phyloP scores from a whole-genome alignment of 2,113 vertebrate genomes.

The Chaetorhynchus papuensis region DNA sequence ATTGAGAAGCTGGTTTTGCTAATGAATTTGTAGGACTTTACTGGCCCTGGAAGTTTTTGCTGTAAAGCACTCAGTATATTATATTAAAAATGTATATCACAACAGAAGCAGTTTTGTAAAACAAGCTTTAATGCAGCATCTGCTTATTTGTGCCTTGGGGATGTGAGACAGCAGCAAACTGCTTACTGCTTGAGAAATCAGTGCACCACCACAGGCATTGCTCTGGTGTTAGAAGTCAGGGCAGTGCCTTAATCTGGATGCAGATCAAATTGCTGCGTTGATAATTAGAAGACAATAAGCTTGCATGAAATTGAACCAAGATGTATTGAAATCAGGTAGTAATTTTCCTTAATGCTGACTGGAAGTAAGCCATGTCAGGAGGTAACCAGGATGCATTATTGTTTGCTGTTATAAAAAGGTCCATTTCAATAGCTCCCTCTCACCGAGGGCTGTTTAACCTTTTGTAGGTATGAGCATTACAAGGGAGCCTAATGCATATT shows the following conservation, averaged over 20 bases:
- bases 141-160: conserved; percentile 65
- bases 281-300: conserved; percentile 61
- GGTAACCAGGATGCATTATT: conserved; percentile 27
- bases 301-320: conserved; percentile 41
- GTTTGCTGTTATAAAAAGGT: conserved; percentile 50
- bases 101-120: conserved; percentile 65
- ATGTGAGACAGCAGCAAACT: conserved; percentile 47
- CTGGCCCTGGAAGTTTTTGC: conserved; percentile 45
- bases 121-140: conserved; percentile 60
- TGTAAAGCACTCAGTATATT: conserved; percentile 39
- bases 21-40: conserved; percentile 57
- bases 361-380: conserved; percentile 42
- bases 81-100: conserved; percentile 74
- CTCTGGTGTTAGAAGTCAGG: conserved; percentile 41
- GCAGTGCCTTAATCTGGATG: conserved; percentile 21
- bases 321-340: conserved; percentile 17
- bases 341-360: conserved; percentile 52
- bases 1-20: conserved; percentile 40
- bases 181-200: conserved; percentile 64
- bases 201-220: neutral
- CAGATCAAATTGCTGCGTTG: conserved; percentile 19
- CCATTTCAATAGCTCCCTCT: conserved; percentile 27
- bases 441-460: conserved; percentile 50
- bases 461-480: conserved; percentile 44
- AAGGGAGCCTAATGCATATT: neutral